Evolutionary conservation across 2,113 vertebrate species (phyloP).

Genomic region (Oxyura jamaicensis): DNA sequence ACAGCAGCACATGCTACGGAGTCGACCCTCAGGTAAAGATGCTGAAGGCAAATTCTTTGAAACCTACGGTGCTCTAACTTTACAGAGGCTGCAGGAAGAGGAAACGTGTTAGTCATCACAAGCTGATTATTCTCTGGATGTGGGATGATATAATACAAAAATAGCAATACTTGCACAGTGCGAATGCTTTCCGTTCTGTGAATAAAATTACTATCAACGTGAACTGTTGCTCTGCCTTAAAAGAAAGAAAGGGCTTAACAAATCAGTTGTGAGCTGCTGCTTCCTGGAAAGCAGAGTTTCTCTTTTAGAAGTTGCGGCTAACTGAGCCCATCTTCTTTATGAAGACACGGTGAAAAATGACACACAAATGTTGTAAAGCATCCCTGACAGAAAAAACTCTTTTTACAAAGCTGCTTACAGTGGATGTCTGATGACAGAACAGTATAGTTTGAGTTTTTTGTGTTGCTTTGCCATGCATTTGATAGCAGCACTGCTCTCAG

Average conservation of each 20-base stretch:
- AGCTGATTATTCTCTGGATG: neutral
- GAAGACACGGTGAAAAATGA: neutral
- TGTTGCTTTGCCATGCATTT: rapidly evolving
- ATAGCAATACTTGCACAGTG: neutral
- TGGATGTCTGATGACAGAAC: neutral
- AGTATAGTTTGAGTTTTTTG: neutral
- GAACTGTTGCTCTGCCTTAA: neutral
- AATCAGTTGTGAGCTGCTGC: neutral
- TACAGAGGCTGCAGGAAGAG: neutral
- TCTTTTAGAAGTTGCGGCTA: neutral
- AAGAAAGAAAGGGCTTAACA: neutral
- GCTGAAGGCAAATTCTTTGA: neutral
- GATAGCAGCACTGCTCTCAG: neutral
- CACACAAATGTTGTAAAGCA: neutral
- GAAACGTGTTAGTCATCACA: neutral
- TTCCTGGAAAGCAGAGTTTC: neutral
- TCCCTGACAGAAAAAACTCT: neutral
- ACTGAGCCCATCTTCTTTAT: neutral
- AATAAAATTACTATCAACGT: neutral
- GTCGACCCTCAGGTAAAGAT: conserved; percentile 86
- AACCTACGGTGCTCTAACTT: neutral
- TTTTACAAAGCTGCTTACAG: rapidly evolving
- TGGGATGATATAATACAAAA: neutral
- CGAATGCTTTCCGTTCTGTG: neutral
- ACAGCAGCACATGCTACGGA: conserved; percentile 90